Conservation (phyloP, 2,113 vertebrate genomes). For the Eonycteris spelaea region DNA sequence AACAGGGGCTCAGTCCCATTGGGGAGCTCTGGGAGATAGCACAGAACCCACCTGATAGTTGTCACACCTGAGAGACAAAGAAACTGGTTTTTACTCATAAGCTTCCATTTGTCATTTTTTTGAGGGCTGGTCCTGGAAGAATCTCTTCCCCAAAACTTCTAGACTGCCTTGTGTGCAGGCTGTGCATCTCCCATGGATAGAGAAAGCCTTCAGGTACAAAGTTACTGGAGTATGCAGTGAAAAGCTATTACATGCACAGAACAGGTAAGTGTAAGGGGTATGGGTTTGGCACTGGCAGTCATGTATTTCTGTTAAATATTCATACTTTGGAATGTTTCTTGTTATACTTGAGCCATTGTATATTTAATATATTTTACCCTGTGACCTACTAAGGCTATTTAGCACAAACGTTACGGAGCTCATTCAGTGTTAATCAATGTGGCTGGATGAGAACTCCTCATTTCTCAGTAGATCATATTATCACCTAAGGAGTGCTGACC, state of each 20-base stretch:
- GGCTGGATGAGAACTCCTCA: background rate
- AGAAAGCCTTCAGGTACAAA: background rate
- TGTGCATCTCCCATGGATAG: background rate
- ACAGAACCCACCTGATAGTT: background rate
- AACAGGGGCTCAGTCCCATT: background rate
- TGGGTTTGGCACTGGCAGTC: background rate
- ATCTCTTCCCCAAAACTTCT: background rate
- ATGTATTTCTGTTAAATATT: background rate
- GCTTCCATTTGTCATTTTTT: background rate
- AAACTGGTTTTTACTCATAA: background rate
- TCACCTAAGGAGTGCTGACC: background rate
- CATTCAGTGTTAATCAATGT: background rate
- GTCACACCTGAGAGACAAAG: background rate
- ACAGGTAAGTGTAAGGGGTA: background rate
- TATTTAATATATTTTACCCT: background rate
- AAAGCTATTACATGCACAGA: background rate
- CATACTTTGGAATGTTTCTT: background rate
- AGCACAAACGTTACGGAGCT: background rate
- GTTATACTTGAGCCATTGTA: background rate
- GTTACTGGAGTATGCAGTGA: background rate
- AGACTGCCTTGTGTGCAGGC: background rate
- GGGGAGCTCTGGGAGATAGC: background rate
- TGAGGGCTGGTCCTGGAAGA: background rate
- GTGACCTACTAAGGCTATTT: background rate
- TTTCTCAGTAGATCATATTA: conserved; percentile 7